Base-by-base conservation (phyloP, 2,797 vertebrate genomes). In the Perodicticus potto region DNA sequence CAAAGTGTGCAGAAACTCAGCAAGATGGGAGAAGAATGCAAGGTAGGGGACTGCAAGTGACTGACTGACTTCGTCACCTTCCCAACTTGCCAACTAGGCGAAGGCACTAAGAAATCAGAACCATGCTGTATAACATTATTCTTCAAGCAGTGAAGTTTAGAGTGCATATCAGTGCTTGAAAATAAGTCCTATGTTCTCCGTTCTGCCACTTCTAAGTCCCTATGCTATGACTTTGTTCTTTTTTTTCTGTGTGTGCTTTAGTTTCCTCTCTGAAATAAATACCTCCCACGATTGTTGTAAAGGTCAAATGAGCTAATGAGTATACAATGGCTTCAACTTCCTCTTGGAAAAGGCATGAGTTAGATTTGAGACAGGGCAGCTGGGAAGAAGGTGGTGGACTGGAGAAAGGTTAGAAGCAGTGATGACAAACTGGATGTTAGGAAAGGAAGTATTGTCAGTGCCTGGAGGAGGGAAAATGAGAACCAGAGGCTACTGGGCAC, bases 41-140 rank as follows among this genome's bases (percentile, higher is more conserved):
- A 11, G 32, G 29, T 6, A 22, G n/a, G 37, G 37, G 4, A 4
- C 0, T 9, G 3, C 5, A 34, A 32, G 4, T 17, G n/a, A 59
- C 20, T 1, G 4, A 34, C 13, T 40, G 37, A 16, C 9, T 29
- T 20, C 27, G 20, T 14, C 34, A 29, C 57, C 32, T 90, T 55
- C 70, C 61, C 22, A 19, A 23, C n/a, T 43, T 67, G 55, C 78
- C 40, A 55, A 8, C 16, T 0, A 69, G 65, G 92, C 29, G 29
- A n/a, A 55, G 19, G 34, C 65, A 78, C 67, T 32, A 23, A 77
- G 76, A 86, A 86, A 57, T 29, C 59, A 10, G 80, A 29, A 29
- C 49, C 23, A 23, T 45, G 10, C 2, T 5, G 32, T 11, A 7
- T 34, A 40, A 22, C 53, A 65, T 57, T 22, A 7, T 34, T 84